Evolutionary conservation across 2,113 vertebrate genomes (phyloP).

Genomic region (Oncorhynchus kisutch): DNA sequence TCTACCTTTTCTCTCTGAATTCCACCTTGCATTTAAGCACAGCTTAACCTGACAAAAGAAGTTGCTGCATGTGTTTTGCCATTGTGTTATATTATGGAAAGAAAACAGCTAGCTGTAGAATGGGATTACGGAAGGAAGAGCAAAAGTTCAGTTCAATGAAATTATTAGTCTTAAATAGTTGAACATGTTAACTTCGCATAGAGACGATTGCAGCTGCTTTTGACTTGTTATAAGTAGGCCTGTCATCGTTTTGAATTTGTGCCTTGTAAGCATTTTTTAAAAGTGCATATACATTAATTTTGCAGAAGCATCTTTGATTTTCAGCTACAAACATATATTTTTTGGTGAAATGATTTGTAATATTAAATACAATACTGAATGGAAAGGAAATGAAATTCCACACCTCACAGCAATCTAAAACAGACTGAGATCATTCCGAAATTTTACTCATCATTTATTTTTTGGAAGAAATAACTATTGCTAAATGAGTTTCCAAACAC

Average conservation of each 20-base stretch:
- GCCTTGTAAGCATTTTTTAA: background rate
- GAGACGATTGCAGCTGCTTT: background rate
- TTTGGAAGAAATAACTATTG: background rate
- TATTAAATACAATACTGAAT: background rate
- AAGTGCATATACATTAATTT: background rate
- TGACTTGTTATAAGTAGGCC: background rate
- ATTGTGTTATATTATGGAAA: conserved; percentile 57
- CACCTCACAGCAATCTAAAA: background rate
- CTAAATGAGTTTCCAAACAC: background rate
- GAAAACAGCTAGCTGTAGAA: conserved; percentile 33
- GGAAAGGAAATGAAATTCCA: background rate
- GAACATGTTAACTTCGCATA: background rate
- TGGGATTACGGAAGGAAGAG: conserved; percentile 31
- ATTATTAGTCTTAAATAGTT: background rate
- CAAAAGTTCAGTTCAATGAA: conserved; percentile 33
- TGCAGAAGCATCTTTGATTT: background rate
- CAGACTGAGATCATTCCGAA: background rate
- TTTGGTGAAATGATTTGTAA: background rate
- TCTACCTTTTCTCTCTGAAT: conserved; percentile 63
- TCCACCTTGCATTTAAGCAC: conserved; percentile 51
- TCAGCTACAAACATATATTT: background rate
- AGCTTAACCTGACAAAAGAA: conserved; percentile 71
- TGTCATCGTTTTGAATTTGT: background rate
- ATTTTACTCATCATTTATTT: background rate
- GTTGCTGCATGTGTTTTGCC: conserved; percentile 48